Evolutionary conservation across 2,113 vertebrate species (phyloP).

Genomic region (Callionymus lyra): DNA sequence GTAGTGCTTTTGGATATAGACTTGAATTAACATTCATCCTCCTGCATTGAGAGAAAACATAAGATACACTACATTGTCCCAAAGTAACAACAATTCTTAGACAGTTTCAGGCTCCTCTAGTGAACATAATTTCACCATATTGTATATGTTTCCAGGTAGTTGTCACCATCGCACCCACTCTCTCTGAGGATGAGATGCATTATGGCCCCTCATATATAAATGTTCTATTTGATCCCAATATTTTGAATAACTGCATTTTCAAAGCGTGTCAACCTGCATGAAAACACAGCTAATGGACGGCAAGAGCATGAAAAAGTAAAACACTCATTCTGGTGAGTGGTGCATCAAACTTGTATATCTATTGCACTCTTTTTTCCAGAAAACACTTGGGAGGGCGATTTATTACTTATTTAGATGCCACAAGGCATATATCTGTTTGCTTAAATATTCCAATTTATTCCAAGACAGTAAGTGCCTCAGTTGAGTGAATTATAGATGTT

Average conservation of each 20-base stretch:
- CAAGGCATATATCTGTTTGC: slow-evolving; percentile 63
- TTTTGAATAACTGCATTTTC: slow-evolving; percentile 45
- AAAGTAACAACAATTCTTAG: too few species aligned
- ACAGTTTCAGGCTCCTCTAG: slow-evolving; percentile 1
- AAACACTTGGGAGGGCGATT: slow-evolving; percentile 45
- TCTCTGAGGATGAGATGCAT: slow-evolving; percentile 16
- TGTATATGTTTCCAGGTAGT: slow-evolving; percentile 14
- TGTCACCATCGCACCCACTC: slow-evolving; percentile 3
- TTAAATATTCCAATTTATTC: slow-evolving; percentile 72
- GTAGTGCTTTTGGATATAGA: too few species aligned
- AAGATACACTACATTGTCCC: too few species aligned
- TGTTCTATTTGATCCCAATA: slow-evolving; percentile 39
- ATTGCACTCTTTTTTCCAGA: slow-evolving; percentile 44
- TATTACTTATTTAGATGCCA: slow-evolving; percentile 69
- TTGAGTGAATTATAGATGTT: slow-evolving; percentile 66
- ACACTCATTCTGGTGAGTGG: slow-evolving; percentile 37
- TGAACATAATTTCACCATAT: slow-evolving; percentile 1
- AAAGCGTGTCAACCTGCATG: slow-evolving; percentile 47
- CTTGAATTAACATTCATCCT: too few species aligned
- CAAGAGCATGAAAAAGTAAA: slow-evolving; percentile 59
- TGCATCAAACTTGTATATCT: slow-evolving; percentile 55
- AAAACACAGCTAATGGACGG: slow-evolving; percentile 55
- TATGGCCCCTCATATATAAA: slow-evolving; percentile 20
- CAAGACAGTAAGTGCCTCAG: slow-evolving; percentile 64
- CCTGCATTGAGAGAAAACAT: too few species aligned